Evolutionary conservation across 1,140 invertebrate genomes (phyloP), one percentile per base, ranked within the genome.

Genomic region (Drosophila sechellia): DNA sequence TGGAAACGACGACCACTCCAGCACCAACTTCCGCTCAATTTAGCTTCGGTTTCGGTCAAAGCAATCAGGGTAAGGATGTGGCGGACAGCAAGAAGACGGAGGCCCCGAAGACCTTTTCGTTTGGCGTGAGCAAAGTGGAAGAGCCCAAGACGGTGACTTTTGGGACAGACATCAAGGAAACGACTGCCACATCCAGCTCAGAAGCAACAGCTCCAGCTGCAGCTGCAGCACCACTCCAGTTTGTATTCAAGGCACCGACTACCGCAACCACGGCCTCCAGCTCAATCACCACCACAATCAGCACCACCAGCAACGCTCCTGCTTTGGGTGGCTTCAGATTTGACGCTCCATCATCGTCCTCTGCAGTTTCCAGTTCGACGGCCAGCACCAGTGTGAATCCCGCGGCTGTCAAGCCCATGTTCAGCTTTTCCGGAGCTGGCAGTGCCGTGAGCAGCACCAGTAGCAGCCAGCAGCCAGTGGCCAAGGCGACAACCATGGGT

Each of bases 271-370:
- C 15, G 5, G 39, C 35, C n/a, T 34, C 35, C 17, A 54, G 31
- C 42, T 43, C 52, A 35, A 45, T 42, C 60, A 61, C 31, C 43
- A 48, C 42, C 35, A 56, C 25, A 4, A 43, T 34, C 25, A 53
- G 40, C 25, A 39, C 22, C 11, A n/a, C 34, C 12, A 42, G 53
- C 11, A 15, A 15, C 0, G 13, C 49, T 25, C 4, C 73, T 4
- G 37, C 27, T n/a, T 3, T 71, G 13, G n/a, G 22, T 20, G 56
- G 45, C 20, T 70, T 81, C 2, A 61, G n/a, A n/a, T 84, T 85
- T 57, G 72, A 61, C 13, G 11, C 46, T 5, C 46, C 72, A 20
- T n/a, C 58, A 11, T 55, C 77, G 15, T 31, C 65, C 17, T 46
- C 74, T 1, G 27, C 42, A 22, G 61, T 68, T 25, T 66, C 68